Evolutionary conservation across 2,113 vertebrate genomes (phyloP), one percentile per base, ranked within the genome.

Genomic region (Monopterus albus): DNA sequence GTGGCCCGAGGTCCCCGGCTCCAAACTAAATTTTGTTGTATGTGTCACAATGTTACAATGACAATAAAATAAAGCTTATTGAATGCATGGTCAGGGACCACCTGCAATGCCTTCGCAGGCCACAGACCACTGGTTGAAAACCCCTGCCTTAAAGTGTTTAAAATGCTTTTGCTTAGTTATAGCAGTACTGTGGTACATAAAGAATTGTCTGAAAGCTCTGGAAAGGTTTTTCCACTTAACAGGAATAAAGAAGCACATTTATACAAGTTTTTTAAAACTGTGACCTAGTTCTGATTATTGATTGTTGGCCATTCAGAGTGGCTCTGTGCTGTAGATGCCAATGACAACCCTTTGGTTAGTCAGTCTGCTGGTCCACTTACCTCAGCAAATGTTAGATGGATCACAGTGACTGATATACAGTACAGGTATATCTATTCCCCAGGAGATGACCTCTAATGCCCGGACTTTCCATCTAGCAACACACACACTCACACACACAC

Each of bases 131-230:
- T n/a, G n/a, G n/a, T n/a, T n/a, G n/a, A n/a, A n/a, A n/a, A n/a
- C n/a, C n/a, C n/a, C n/a, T n/a, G n/a, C 14, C 38, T 47, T 31
- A 40, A 67, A 46, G 53, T 51, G 45, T 4, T 5, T 31, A 31
- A 31, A 31, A 11, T 58, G 29, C 53, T 79, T 62, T 59, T 63
- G 52, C 23, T 20, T 47, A 50, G 18, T 51, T 45, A 52, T 42
- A 35, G 35, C 4, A 21, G 28, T 6, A 29, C 38, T 62, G 2
- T 25, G 52, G 29, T 43, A 55, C 17, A 18, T 25, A 26, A 35
- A 57, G 18, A 1, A 18, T 63, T 53, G 51, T 14, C 21, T 35
- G 26, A 33, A 42, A 51, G 38, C 21, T 52, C 11, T 25, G 12
- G 50, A 58, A 36, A 14, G 59, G n/a, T n/a, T n/a, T n/a, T n/a